phyloP scores from a whole-genome alignment of 1,140 invertebrate genomes.

The Fopius arisanus region DNA sequence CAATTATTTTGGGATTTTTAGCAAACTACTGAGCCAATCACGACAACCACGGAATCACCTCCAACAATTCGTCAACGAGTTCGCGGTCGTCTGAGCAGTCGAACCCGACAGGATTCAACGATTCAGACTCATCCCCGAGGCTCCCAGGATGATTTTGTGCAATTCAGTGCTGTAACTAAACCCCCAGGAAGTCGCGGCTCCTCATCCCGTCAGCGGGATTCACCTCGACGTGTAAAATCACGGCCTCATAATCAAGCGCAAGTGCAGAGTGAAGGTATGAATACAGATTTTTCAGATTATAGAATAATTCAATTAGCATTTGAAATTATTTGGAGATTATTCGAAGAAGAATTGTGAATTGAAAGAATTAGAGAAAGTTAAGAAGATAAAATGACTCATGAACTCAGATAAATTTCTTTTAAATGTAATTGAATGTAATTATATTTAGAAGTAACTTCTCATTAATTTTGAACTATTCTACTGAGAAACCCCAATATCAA shows the following conservation, averaged over 20 bases:
- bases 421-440: too few species aligned
- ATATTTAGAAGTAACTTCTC: too few species aligned
- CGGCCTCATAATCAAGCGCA: constrained; percentile 43
- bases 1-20: too few species aligned
- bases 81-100: constrained; percentile 45
- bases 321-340: too few species aligned
- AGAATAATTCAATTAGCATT: too few species aligned
- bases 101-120: constrained; percentile 47
- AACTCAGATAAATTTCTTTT: too few species aligned
- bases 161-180: constrained; percentile 58
- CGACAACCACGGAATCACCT: constrained; percentile 42
- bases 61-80: constrained; percentile 54
- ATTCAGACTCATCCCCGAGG: constrained; percentile 54
- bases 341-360: too few species aligned
- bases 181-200: constrained; percentile 33
- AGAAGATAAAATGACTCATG: too few species aligned
- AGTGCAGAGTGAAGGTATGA: constrained; percentile 53
- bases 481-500: too few species aligned
- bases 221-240: constrained; percentile 40
- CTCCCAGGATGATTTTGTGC: constrained; percentile 57
- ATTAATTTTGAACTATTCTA: too few species aligned
- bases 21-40: constrained; percentile 26
- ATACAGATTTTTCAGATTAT: not conserved
- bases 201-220: constrained; percentile 29
- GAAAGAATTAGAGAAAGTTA: too few species aligned